Percentiles rank a stretch among this genome's conserved stretches.
Evolutionary conservation across 2,113 vertebrate species (phyloP).

Genomic region (Budorcas taxicolor): DNA sequence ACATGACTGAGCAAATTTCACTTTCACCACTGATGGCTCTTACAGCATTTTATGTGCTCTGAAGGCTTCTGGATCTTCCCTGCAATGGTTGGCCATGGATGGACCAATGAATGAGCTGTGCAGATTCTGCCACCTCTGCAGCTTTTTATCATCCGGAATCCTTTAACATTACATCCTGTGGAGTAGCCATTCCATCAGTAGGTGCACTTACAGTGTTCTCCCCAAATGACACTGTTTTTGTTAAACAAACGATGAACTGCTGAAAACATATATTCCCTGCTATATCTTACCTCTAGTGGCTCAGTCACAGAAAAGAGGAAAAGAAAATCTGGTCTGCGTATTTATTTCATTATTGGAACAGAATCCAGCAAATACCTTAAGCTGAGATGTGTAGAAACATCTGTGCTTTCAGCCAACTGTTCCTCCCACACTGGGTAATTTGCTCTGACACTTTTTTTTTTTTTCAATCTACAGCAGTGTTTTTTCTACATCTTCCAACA

Average conservation of each 20-base stretch:
- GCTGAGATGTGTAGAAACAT: not conserved
- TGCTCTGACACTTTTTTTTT: not conserved
- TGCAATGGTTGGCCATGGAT: rapidly evolving
- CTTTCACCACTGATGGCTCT: not conserved
- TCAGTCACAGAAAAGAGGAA: not conserved
- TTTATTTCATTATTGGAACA: slow-evolving; percentile 23
- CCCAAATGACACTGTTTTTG: not conserved
- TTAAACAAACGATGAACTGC: slow-evolving; percentile 2
- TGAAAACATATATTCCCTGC: not conserved
- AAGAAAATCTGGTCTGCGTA: not conserved
- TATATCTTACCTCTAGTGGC: not conserved
- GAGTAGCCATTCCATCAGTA: not conserved
- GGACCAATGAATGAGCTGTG: not conserved
- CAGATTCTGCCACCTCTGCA: not conserved
- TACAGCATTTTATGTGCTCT: rapidly evolving
- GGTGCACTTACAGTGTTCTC: not conserved
- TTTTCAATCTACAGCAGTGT: not conserved
- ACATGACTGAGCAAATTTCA: not conserved
- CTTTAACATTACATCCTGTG: not conserved
- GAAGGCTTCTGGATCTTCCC: not conserved
- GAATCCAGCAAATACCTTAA: slow-evolving; percentile 20
- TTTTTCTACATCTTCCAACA: not conserved
- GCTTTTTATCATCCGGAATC: not conserved
- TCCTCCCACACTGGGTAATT: slow-evolving; percentile 56
- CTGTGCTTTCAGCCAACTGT: not conserved